phyloP scores from a whole-genome alignment of 2,113 vertebrate species.

The Camelus bactrianus region DNA sequence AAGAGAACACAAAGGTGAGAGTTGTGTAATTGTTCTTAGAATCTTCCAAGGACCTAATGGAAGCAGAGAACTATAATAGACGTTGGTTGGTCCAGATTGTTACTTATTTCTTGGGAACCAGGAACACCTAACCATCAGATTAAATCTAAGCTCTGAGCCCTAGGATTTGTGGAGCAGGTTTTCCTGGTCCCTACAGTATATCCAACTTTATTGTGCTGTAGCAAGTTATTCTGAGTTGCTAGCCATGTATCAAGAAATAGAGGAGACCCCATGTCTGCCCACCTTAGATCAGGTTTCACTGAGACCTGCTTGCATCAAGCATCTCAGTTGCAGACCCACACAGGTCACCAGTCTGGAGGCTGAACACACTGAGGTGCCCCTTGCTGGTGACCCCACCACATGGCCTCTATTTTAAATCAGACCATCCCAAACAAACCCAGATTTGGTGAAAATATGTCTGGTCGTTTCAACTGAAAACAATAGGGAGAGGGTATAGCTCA shows the following conservation, averaged over 20 bases:
- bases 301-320: background rate
- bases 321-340: background rate
- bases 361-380: background rate
- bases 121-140: background rate
- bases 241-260: background rate
- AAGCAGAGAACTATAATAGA: background rate
- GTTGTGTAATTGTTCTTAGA: background rate
- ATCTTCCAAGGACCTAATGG: background rate
- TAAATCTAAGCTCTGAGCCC: background rate
- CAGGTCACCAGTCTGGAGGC: background rate
- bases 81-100: background rate
- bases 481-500: background rate
- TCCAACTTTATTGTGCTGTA: background rate
- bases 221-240: background rate
- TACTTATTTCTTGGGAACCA: constrained; percentile 23
- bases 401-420: constrained; percentile 9
- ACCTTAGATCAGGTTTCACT: background rate
- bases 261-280: background rate
- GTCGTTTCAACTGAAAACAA: background rate
- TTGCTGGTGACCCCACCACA: background rate
- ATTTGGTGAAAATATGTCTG: background rate
- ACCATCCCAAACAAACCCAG: background rate
- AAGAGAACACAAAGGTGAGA: background rate
- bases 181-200: background rate
- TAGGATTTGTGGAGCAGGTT: background rate